phyloP scores from a whole-genome alignment of 2,113 vertebrate genomes.

The Oriolus oriolus region DNA sequence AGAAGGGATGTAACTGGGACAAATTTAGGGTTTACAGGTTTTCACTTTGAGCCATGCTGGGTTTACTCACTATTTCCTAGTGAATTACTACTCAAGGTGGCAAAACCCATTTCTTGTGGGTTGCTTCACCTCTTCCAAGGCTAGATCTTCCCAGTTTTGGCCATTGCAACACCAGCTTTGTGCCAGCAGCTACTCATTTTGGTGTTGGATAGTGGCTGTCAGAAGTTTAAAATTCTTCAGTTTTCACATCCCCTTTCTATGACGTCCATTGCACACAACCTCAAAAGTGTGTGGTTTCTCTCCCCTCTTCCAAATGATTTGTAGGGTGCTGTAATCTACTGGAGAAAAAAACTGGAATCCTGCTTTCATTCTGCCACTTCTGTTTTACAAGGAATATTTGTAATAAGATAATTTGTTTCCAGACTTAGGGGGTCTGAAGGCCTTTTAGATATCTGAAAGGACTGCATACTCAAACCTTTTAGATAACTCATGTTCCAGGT shows the following conservation, averaged over 20 bases:
- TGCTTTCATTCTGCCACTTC: neutral
- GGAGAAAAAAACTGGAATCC: neutral
- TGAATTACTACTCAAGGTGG: neutral
- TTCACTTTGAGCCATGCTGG: neutral
- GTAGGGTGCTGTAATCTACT: neutral
- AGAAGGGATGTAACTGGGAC: neutral
- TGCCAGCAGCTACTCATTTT: neutral
- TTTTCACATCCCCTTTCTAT: neutral
- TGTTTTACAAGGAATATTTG: neutral
- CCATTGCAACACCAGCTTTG: neutral
- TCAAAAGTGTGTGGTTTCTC: fast-evolving
- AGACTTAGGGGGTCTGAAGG: neutral
- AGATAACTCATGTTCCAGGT: neutral
- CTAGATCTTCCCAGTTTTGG: neutral
- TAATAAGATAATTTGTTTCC: neutral
- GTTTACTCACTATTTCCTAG: neutral
- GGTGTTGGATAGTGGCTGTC: neutral
- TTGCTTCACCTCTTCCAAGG: neutral
- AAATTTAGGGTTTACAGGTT: neutral
- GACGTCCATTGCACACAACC: fast-evolving
- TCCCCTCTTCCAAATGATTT: neutral
- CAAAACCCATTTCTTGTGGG: neutral
- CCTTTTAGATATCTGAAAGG: neutral
- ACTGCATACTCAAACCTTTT: neutral
- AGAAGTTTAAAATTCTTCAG: neutral